Base-by-base conservation (phyloP, 2,113 vertebrate species). In the Corythornis madagascariensis region DNA sequence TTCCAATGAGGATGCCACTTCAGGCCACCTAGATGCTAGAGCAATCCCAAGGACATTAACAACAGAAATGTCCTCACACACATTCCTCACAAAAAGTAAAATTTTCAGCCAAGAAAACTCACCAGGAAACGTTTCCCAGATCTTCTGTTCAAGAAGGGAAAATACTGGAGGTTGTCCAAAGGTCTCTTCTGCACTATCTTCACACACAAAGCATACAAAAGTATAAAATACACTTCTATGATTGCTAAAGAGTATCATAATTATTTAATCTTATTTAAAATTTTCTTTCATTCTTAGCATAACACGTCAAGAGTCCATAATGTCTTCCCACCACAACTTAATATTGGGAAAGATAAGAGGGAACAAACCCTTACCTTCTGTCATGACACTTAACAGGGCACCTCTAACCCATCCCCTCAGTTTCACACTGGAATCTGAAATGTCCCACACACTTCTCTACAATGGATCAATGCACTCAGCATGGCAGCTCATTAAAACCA, bases 391-490 rank as follows among this genome's bases (percentile, higher is more conserved):
- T 60, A 40, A 16, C 21, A 76, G 66, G n/a, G 48, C 89, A 89
- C 76, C 47, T 82, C 86, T 88, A 75, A 63, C 45, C 50, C 0
- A 0, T 74, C 71, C 43, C 61, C 66, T 73, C 76, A 57, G 1
- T 55, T 83, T 4, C 3, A 40, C 48, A 47, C 64, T 35, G 47
- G 48, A 42, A 91, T 79, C 84, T 77, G 59, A 81, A 92, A 74
- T 45, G 38, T 96, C 71, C 25, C 48, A 83, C 66, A n/a, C 67
- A 85, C 90, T 96, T 95, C 55, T 83, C 83, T 80, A 72, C 95
- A 81, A 90, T 50, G 95, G 91, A 90, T 96, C 88, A 93, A 92
- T 74, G 90, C 85, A 79, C 38, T 94, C 55, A 75, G 80, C 93
- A 89, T 65, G 47, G 81, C 48, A 93, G 67, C 64, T 95, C 75